Evolutionary conservation across 2,888 invertebrate genomes (phyloP), one percentile per base, ranked within the genome.

Genomic region (Idaea biselata): DNA sequence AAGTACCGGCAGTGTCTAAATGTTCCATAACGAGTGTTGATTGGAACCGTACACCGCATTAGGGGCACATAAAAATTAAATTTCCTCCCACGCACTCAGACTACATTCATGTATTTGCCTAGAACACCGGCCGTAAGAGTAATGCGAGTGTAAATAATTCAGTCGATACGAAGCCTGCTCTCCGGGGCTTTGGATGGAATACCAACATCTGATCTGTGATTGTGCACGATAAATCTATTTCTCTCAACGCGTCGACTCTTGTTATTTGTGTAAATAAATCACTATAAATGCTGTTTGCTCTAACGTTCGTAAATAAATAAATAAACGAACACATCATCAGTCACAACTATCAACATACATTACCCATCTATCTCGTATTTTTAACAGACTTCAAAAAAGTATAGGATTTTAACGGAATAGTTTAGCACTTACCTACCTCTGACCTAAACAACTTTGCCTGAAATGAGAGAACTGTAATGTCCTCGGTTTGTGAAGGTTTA

Each of bases 171-270:
- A 79, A 78, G 81, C 81, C 76, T 80, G 81, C 85, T 87, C 87
- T 80, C 85, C 63, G 69, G 83, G 79, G 87, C 82, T 85, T 84
- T 81, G 81, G 79, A 81, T 79, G 81, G 89, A 91, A 91, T 89
- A 89, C 87, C 84, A 87, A 88, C 88, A 86, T 84, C 84, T 88
- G 86, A 88, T 89, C 87, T 84, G 86, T 87, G 91, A 91, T 89
- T 89, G 87, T 83, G 80, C 79, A 78, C 80, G 79, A 86, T 88
- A 88, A 88, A 87, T 88, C 86, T 81, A 79, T 82, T 84, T 79
- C 81, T 82, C 81, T 81, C 80, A 77, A 77, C 78, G 72, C 73
- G 72, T 72, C 74, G 73, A 73, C 80, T 79, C 77, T 80, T 80
- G 75, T 78, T 76, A 73, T 73, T 73, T 67, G 71, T 65, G 73